These are phyloP conservation scores for Heliconius charithonia DNA, from an alignment of 2,888 invertebrate genomes.

Conservation along the genomic window DNA sequence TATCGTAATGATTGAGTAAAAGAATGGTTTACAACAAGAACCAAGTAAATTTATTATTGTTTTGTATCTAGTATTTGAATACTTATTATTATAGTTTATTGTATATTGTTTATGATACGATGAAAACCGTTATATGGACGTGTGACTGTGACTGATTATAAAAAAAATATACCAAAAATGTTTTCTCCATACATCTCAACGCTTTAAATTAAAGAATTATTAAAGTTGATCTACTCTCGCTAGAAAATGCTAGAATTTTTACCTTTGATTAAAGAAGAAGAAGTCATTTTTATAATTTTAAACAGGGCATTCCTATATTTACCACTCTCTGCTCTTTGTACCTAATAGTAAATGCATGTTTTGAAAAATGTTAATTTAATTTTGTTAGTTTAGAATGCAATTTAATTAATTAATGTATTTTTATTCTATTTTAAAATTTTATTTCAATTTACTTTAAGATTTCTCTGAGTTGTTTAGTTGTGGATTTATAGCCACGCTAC, in stretches of 20 bases:
- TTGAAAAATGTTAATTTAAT: too few relatives aligned
- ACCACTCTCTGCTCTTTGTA: too few relatives aligned
- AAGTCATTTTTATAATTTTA: too few relatives aligned
- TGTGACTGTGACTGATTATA: neutral
- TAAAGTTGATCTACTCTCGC: too few relatives aligned
- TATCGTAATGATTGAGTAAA: neutral
- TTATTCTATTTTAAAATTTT: neutral
- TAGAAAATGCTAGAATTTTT: too few relatives aligned
- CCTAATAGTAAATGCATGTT: too few relatives aligned
- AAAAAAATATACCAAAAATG: too few relatives aligned
- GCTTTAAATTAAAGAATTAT: too few relatives aligned
- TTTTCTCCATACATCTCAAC: too few relatives aligned
- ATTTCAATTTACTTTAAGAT: neutral
- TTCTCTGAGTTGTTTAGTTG: neutral
- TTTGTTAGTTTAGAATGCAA: too few relatives aligned
- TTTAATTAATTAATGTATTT: neutral
- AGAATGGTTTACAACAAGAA: neutral
- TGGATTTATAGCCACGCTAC: neutral
- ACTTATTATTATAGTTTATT: neutral
- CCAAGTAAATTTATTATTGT: neutral
- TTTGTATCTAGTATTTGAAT: neutral
- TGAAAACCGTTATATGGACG: neutral
- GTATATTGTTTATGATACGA: neutral
- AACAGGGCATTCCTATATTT: too few relatives aligned
- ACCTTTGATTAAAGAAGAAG: too few relatives aligned